Percentiles rank a stretch among this genome's conserved stretches.
Conservation (phyloP, 2,113 vertebrate genomes). For the western clawed frog (Xenopus tropicalis) region DNA sequence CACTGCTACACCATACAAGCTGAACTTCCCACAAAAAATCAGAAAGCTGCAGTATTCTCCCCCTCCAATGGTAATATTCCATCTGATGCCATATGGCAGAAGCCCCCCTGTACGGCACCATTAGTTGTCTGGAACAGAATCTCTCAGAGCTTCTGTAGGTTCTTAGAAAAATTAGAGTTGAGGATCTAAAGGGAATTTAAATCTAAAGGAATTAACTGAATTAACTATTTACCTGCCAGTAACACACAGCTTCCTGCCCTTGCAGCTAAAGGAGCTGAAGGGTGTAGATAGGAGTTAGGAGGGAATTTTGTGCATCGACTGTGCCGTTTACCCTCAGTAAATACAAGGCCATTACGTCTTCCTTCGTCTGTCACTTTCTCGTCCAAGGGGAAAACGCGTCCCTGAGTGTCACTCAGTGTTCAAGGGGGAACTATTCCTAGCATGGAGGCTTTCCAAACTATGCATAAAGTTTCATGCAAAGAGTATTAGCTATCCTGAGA, state of each 20-base stretch:
- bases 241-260: neutral
- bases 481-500: no score
- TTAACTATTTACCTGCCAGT: neutral
- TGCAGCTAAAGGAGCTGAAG: conserved; percentile 20
- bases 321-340: conserved; percentile 34
- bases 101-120: no score
- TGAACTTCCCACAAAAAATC: no score
- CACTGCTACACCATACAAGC: no score
- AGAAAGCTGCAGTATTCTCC: no score
- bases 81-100: no score
- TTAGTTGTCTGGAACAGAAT: no score
- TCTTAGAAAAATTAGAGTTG: no score
- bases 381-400: conserved; percentile 34
- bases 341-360: conserved; percentile 33
- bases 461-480: no score
- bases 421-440: conserved; percentile 22
- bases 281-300: conserved; percentile 30
- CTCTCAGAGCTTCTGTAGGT: no score
- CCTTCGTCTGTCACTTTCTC: conserved; percentile 36
- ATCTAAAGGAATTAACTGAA: neutral
- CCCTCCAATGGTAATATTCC: no score
- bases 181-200: no score
- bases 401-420: conserved; percentile 36
- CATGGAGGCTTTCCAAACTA: neutral
- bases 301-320: conserved; percentile 33